phyloP scores from a whole-genome alignment of 2,113 vertebrate species.

The Cichladusa arquata region DNA sequence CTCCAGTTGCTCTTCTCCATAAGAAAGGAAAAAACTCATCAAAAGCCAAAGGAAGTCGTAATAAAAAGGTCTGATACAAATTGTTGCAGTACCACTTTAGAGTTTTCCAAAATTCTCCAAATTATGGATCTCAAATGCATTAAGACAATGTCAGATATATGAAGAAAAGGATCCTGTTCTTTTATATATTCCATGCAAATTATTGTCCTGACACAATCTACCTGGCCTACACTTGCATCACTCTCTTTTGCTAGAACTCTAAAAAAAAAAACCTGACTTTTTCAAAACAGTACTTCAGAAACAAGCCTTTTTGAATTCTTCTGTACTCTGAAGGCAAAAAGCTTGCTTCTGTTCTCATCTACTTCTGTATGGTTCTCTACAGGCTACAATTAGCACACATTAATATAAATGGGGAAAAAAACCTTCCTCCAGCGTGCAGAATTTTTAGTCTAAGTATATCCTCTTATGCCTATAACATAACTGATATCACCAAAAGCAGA shows the following conservation, averaged over 20 bases:
- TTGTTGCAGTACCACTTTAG: neutral
- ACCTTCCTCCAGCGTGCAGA: neutral
- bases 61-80: constrained; percentile 83
- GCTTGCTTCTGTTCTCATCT: neutral
- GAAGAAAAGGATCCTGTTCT: neutral
- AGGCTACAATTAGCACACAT: neutral
- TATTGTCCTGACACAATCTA: fast-evolving
- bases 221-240: neutral
- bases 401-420: neutral
- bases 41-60: constrained; percentile 75
- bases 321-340: neutral
- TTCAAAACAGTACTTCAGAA: neutral
- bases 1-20: constrained; percentile 77
- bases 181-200: neutral
- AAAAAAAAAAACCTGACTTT: neutral
- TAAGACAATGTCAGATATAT: neutral
- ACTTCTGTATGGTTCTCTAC: neutral
- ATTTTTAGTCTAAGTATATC: neutral
- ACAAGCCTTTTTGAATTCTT: neutral
- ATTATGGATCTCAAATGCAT: neutral
- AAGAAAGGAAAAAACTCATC: constrained; percentile 77
- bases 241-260: neutral
- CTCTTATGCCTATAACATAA: neutral
- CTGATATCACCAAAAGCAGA: neutral
- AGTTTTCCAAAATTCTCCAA: neutral